These are phyloP conservation scores for Gavia stellata DNA, from an alignment of 2,113 vertebrate species.

Conservation along the genomic window DNA sequence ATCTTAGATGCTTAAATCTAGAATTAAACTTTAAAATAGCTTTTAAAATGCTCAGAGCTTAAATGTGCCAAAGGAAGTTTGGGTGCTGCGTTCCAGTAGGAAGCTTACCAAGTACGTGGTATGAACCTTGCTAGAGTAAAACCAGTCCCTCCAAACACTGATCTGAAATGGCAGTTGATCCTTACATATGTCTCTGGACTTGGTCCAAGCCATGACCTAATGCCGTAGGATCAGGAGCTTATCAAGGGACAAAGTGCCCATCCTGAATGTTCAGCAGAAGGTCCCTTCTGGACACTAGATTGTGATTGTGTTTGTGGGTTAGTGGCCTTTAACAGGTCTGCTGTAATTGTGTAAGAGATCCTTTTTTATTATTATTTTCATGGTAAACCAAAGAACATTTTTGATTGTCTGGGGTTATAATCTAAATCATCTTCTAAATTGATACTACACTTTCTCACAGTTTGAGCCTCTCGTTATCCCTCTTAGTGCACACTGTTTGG, in stretches of 20 bases:
- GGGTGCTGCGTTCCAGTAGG: background rate
- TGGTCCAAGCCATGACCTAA: background rate
- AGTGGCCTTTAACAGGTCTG: background rate
- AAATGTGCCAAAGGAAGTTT: background rate
- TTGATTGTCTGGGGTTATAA: background rate
- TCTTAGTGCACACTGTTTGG: background rate
- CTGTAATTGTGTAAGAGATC: background rate
- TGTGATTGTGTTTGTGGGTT: background rate
- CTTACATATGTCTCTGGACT: background rate
- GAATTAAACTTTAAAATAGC: background rate
- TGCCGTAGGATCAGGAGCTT: background rate
- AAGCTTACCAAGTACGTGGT: background rate
- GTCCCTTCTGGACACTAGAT: background rate
- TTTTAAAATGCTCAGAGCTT: background rate
- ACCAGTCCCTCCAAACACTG: background rate
- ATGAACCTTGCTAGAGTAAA: background rate
- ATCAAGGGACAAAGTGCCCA: background rate
- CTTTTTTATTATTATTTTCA: background rate
- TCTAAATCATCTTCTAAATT: background rate
- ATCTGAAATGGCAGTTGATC: background rate
- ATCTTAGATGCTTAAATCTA: background rate
- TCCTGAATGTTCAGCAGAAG: background rate
- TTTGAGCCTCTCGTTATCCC: background rate
- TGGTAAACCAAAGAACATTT: background rate
- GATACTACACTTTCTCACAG: background rate